Percentiles rank a stretch among this genome's conserved stretches.
phyloP scores from a whole-genome alignment of 30 jellyfish, hydroid and myxozoan species.

The Aurelia coerulea region DNA sequence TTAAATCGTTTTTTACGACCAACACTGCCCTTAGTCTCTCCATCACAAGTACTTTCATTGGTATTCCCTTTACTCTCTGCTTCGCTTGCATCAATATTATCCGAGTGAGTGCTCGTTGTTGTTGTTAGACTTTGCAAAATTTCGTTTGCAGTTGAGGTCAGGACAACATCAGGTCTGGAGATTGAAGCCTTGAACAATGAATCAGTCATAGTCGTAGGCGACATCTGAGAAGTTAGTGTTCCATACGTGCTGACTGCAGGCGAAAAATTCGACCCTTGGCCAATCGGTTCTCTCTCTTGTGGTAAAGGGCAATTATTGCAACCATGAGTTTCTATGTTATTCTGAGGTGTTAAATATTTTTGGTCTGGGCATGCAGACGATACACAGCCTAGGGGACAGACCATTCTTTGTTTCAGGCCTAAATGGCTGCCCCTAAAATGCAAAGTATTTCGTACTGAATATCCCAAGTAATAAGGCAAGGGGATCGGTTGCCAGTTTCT shows the following conservation, averaged over 20 bases:
- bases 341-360: neutral
- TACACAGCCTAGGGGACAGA: slow-evolving; percentile 45
- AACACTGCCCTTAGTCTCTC: too few relatives aligned
- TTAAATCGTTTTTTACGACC: slow-evolving; percentile 23
- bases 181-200: too few relatives aligned
- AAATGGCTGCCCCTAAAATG: neutral
- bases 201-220: too few relatives aligned
- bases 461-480: neutral
- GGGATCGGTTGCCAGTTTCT: neutral
- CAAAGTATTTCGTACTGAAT: neutral
- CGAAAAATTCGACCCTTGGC: neutral
- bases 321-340: neutral
- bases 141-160: too few relatives aligned
- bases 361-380: slow-evolving; percentile 24
- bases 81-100: neutral
- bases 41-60: too few relatives aligned
- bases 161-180: too few relatives aligned
- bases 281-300: neutral
- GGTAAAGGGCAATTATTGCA: neutral
- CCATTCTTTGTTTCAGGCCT: slow-evolving; percentile 1
- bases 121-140: too few relatives aligned
- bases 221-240: too few relatives aligned
- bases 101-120: neutral
- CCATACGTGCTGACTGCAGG: too few relatives aligned
- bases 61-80: too few relatives aligned